These are phyloP conservation scores for Ypsolopha scabrella DNA, from an alignment of 2,888 invertebrate species.

Conservation along the genomic window DNA sequence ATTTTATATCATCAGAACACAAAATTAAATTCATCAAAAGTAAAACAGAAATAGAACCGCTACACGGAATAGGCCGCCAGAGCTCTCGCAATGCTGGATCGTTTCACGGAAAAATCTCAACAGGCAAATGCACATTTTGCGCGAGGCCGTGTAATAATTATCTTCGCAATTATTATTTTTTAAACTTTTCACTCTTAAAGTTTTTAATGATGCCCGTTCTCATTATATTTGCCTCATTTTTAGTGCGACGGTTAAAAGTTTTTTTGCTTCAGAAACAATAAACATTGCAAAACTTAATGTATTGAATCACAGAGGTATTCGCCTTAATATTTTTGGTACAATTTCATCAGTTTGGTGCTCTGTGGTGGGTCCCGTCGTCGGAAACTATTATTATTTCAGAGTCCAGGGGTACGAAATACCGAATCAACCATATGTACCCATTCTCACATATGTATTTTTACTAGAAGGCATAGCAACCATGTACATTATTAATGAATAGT, in stretches of 20 bases:
- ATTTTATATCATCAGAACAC: too few relatives aligned
- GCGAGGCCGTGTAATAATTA: slow-evolving; percentile 18
- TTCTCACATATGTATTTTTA: too few relatives aligned
- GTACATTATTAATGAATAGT: too few relatives aligned
- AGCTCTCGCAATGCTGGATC: slow-evolving; percentile 27
- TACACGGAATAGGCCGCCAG: slow-evolving; percentile 14
- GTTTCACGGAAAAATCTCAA: slow-evolving; percentile 16
- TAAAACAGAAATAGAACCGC: background rate
- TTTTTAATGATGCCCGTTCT: slow-evolving; percentile 6
- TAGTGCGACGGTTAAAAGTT: background rate
- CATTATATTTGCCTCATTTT: background rate
- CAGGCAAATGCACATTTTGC: slow-evolving; percentile 31
- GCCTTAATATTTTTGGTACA: background rate
- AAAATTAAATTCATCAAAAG: background rate
- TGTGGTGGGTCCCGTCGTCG: too few relatives aligned
- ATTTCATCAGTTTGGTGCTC: too few relatives aligned
- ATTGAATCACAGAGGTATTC: background rate
- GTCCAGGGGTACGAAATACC: too few relatives aligned
- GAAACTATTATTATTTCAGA: too few relatives aligned
- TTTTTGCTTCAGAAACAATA: background rate
- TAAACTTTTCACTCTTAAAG: slow-evolving; percentile 8
- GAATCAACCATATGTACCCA: too few relatives aligned
- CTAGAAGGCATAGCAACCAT: too few relatives aligned
- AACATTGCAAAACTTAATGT: background rate
- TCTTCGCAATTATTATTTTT: slow-evolving; percentile 13